Evolutionary conservation across 2,113 vertebrate species (phyloP).

Genomic region (Hippocampus mohnikei): DNA sequence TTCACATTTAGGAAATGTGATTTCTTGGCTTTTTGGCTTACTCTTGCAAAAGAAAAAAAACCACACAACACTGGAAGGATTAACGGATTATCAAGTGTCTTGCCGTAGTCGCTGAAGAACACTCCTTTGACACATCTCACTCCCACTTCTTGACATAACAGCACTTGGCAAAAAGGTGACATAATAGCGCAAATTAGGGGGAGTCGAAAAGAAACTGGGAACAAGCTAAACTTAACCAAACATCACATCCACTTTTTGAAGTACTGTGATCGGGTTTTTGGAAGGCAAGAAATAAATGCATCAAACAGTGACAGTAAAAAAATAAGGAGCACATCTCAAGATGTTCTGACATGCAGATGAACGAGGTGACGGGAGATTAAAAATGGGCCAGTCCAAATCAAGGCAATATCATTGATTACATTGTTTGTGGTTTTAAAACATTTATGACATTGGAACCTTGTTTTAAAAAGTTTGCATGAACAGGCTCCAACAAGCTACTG

Average conservation of each 20-base stretch:
- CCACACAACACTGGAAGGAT: constrained; percentile 11
- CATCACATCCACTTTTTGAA: background rate
- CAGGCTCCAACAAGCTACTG: too few relatives aligned
- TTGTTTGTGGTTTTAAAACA: too few relatives aligned
- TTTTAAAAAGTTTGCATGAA: too few relatives aligned
- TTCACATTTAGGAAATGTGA: background rate
- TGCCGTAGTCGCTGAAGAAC: constrained; percentile 1
- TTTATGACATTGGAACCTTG: too few relatives aligned
- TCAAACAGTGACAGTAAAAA: background rate
- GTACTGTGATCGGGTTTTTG: background rate
- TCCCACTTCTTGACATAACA: constrained; percentile 1
- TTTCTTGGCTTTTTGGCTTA: constrained; percentile 8
- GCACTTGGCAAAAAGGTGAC: background rate
- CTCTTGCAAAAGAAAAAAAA: background rate
- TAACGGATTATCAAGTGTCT: constrained; percentile 16
- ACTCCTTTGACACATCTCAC: constrained; percentile 6
- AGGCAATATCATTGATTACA: too few relatives aligned
- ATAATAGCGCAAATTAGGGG: background rate
- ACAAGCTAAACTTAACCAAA: background rate
- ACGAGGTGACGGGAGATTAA: too few relatives aligned
- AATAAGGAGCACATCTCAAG: background rate
- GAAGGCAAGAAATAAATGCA: background rate
- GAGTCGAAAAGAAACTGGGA: background rate
- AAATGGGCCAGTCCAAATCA: too few relatives aligned
- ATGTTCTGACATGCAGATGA: background rate